Evolutionary conservation across 2,113 vertebrate genomes (phyloP).

Genomic region (Muscicapa adusta): DNA sequence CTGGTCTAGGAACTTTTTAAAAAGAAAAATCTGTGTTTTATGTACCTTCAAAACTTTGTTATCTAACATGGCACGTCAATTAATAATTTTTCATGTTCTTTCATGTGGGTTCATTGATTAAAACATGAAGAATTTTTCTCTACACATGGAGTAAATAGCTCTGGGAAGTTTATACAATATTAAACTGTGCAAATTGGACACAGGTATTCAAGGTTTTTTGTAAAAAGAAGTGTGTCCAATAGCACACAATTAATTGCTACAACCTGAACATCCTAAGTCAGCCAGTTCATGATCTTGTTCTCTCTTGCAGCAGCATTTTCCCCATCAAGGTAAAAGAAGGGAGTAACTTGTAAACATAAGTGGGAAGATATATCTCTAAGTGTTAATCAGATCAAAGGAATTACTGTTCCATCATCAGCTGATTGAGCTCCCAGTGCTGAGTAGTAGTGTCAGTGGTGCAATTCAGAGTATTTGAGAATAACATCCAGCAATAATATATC

Average conservation of each 20-base stretch:
- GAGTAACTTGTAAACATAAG: background rate
- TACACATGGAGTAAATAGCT: background rate
- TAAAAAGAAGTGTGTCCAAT: background rate
- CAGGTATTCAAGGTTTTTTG: background rate
- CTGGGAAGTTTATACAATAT: background rate
- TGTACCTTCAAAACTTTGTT: background rate
- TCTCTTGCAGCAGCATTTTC: background rate
- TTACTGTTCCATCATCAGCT: background rate
- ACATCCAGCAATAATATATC: background rate
- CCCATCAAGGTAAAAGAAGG: background rate
- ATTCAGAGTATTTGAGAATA: background rate
- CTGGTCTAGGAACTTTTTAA: background rate
- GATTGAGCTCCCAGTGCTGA: background rate
- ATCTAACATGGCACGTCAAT: background rate
- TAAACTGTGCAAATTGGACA: background rate
- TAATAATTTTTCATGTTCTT: background rate
- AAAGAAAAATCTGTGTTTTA: background rate
- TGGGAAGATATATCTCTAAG: background rate
- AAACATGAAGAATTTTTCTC: background rate
- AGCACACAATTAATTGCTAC: background rate
- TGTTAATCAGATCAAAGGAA: slow-evolving; percentile 2
- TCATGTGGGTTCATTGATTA: background rate
- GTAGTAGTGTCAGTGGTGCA: background rate
- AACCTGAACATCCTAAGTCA: background rate
- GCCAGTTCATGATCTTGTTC: background rate